phyloP scores from a whole-genome alignment of 2,797 vertebrate genomes.

The Peromyscus eremicus region DNA sequence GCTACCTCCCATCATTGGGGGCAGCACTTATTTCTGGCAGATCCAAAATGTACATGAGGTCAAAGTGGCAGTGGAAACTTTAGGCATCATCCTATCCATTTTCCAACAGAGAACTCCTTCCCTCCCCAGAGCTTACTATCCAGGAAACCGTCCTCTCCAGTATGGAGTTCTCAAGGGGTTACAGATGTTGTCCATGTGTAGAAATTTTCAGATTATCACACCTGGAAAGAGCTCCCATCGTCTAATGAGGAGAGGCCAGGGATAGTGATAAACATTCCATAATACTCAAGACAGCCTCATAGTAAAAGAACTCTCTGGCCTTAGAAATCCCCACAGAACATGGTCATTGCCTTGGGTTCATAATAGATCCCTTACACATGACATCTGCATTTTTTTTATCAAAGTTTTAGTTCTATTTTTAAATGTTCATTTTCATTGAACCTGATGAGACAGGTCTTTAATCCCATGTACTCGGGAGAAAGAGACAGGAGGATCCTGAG shows the following conservation, averaged over 20 bases:
- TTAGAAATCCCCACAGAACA: neutral
- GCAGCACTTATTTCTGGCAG: neutral
- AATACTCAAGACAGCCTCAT: neutral
- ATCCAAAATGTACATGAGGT: neutral
- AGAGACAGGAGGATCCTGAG: neutral
- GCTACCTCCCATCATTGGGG: neutral
- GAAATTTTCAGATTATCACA: neutral
- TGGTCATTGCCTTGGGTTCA: neutral
- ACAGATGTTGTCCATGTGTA: neutral
- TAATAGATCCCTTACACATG: neutral
- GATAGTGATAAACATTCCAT: neutral
- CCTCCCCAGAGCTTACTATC: neutral
- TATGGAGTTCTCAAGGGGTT: neutral
- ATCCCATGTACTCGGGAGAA: neutral
- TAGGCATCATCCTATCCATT: neutral
- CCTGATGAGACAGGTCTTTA: neutral
- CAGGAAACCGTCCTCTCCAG: neutral
- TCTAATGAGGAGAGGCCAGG: neutral
- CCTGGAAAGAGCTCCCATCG: neutral
- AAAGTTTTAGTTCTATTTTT: neutral
- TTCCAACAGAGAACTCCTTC: neutral
- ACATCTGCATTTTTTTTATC: neutral
- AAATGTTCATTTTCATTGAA: neutral
- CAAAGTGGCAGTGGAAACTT: neutral
- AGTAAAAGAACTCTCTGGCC: neutral